Conservation (phyloP, 2,113 vertebrate genomes). For the Trichechus manatus region DNA sequence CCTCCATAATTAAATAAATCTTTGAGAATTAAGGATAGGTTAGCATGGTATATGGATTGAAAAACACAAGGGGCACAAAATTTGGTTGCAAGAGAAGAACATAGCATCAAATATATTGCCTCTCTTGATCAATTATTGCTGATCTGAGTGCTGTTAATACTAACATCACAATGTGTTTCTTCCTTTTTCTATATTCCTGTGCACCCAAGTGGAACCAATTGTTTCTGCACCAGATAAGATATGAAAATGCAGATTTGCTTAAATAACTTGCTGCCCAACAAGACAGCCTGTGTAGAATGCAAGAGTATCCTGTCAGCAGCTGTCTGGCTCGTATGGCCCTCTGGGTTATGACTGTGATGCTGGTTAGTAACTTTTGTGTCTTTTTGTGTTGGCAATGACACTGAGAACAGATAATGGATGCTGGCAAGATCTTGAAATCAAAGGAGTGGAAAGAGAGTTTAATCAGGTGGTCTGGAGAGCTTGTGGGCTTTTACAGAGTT, state of each 20-base stretch:
- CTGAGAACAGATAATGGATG: neutral
- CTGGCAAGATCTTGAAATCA: neutral
- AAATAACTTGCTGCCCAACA: constrained; percentile 76
- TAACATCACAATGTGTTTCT: neutral
- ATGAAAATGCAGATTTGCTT: constrained; percentile 80
- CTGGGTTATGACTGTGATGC: constrained; percentile 2
- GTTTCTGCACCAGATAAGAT: constrained; percentile 69
- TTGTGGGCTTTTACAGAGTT: neutral
- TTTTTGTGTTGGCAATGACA: neutral
- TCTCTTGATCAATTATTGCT: neutral
- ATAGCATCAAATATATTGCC: neutral
- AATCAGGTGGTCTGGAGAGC: neutral
- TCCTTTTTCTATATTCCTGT: constrained; percentile 57
- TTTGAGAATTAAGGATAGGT: constrained; percentile 70
- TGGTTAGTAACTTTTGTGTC: neutral
- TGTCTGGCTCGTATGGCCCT: constrained; percentile 31
- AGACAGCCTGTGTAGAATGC: constrained; percentile 37
- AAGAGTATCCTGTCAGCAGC: neutral
- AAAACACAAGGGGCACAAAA: neutral
- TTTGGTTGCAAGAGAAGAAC: constrained; percentile 9
- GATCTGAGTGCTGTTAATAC: neutral
- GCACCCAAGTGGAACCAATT: constrained; percentile 72
- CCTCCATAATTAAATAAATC: constrained; percentile 79
- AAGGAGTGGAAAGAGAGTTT: neutral
- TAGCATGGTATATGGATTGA: neutral